Evolutionary conservation across 2,113 vertebrate species (phyloP).

Genomic region (Mesoclemmys tuberculata): DNA sequence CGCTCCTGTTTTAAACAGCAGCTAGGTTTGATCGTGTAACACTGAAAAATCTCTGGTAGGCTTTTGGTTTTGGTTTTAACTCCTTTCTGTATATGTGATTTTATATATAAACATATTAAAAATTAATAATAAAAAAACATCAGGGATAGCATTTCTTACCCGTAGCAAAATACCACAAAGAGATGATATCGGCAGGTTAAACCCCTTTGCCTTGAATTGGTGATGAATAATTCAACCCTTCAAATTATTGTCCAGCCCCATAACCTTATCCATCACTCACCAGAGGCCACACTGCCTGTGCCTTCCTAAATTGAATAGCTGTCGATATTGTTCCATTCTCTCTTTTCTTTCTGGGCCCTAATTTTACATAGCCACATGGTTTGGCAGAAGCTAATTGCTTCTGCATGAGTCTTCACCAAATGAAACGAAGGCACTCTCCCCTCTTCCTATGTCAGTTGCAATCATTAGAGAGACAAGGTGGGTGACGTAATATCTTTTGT

Average conservation of each 20-base stretch:
- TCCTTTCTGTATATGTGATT: background rate
- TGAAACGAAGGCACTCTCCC: conserved; percentile 2
- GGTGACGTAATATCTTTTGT: background rate
- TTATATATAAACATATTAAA: background rate
- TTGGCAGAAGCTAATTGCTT: background rate
- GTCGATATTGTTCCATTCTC: conserved; percentile 2
- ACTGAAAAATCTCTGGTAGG: background rate
- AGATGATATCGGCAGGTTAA: conserved; percentile 33
- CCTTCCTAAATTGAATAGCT: conserved; percentile 47
- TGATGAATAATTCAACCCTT: conserved; percentile 68
- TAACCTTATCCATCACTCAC: conserved; percentile 63
- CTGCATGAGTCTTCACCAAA: background rate
- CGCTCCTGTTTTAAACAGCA: background rate
- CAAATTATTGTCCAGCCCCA: conserved; percentile 59
- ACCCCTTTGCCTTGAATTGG: conserved; percentile 45
- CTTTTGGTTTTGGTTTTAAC: background rate
- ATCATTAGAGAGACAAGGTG: background rate
- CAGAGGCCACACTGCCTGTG: conserved; percentile 32
- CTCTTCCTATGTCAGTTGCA: conserved; percentile 10
- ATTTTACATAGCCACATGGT: conserved; percentile 12
- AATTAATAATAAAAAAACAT: background rate
- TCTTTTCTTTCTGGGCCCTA: conserved; percentile 34
- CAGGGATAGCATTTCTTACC: background rate
- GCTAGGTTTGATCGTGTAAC: background rate
- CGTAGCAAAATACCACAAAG: background rate